Conservation (phyloP, 2,797 vertebrate species). For the Anabacerthia variegaticeps region DNA sequence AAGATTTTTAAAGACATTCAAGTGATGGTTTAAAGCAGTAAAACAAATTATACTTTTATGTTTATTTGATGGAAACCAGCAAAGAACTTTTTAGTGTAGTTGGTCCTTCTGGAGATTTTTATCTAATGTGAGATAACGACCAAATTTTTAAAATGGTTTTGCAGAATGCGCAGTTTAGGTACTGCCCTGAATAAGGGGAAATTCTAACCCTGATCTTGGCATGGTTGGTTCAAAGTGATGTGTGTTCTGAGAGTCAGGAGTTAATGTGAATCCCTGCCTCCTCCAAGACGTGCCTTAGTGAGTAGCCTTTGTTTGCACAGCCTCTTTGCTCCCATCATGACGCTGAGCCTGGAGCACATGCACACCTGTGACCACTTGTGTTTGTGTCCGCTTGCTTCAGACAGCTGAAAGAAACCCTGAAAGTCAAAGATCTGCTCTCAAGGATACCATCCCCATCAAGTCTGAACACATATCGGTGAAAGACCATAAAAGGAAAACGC, state of each 20-base stretch:
- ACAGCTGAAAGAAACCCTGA: neutral
- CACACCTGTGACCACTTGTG: accelerated
- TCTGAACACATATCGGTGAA: neutral
- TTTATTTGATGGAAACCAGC: slow-evolving; percentile 27
- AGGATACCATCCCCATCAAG: neutral
- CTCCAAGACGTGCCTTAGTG: accelerated
- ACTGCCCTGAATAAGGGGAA: neutral
- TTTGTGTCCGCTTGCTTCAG: neutral
- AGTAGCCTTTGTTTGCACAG: neutral
- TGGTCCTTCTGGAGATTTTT: slow-evolving; percentile 19
- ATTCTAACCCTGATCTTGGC: accelerated
- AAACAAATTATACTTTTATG: slow-evolving; percentile 35
- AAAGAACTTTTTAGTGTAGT: neutral
- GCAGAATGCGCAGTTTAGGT: neutral
- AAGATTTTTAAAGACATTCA: slow-evolving; percentile 52
- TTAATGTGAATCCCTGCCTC: accelerated
- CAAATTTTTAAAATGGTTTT: neutral
- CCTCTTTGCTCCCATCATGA: accelerated
- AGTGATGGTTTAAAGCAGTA: slow-evolving; percentile 15
- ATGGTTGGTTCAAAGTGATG: neutral
- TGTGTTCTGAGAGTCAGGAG: neutral
- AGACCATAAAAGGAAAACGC: neutral
- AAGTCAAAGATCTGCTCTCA: neutral
- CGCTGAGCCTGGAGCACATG: accelerated
- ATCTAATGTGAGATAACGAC: neutral